These are phyloP conservation scores for Erethizon dorsatum DNA, from an alignment of 2,797 vertebrate genomes.

Conservation along the genomic window DNA sequence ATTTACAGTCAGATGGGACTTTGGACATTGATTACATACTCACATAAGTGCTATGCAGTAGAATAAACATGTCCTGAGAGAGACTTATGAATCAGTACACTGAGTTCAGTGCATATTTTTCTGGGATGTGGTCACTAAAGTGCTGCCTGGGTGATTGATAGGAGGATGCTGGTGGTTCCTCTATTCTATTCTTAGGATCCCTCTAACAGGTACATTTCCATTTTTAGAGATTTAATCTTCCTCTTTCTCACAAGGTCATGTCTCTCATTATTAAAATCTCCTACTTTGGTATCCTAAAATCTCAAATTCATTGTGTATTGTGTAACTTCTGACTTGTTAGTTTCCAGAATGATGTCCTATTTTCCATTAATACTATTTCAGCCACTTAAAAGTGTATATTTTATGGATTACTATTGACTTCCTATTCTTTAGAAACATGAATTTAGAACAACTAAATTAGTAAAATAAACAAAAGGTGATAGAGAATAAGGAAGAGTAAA, in stretches of 20 bases:
- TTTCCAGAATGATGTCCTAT: background rate
- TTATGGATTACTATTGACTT: background rate
- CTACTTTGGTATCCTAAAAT: background rate
- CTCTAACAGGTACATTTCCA: background rate
- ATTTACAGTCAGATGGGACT: background rate
- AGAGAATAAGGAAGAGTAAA: background rate
- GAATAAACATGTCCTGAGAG: background rate
- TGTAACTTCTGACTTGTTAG: background rate
- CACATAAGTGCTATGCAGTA: background rate
- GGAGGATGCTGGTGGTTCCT: background rate
- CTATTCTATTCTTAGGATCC: background rate
- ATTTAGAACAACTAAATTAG: background rate
- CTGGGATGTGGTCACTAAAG: background rate
- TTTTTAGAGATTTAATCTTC: background rate
- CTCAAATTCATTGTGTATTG: background rate
- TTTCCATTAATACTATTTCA: slow-evolving; percentile 9
- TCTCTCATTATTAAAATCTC: background rate
- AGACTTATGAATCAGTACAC: background rate
- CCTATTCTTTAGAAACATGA: background rate
- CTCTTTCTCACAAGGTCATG: background rate
- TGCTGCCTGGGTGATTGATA: background rate
- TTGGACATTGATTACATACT: background rate
- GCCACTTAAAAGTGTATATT: background rate
- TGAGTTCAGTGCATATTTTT: background rate
- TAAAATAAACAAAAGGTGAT: background rate